These are phyloP conservation scores for Polydrusus cervinus DNA, from an alignment of 2,888 invertebrate genomes.

Conservation along the genomic window DNA sequence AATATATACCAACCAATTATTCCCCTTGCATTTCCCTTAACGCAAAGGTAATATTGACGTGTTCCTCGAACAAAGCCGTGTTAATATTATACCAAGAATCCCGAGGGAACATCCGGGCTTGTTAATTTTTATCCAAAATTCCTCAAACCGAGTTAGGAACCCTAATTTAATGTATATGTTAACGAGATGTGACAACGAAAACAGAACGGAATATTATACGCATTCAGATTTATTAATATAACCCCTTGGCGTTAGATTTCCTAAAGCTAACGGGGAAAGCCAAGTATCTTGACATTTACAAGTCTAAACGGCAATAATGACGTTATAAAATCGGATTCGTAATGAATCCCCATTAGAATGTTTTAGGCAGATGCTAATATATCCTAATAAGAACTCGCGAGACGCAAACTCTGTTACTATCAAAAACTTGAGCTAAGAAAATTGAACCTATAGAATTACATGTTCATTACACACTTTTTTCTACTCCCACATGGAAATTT, in stretches of 20 bases:
- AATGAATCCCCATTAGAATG: slow-evolving; percentile 42
- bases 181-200: slow-evolving; percentile 38
- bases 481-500: too few species aligned
- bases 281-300: slow-evolving; percentile 43
- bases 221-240: slow-evolving; percentile 37
- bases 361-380: slow-evolving; percentile 39
- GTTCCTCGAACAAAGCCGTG: slow-evolving; percentile 17
- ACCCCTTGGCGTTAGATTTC: slow-evolving; percentile 25
- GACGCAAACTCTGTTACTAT: slow-evolving; percentile 9
- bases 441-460: too few species aligned
- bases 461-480: too few species aligned
- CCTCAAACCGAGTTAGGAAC: slow-evolving; percentile 13
- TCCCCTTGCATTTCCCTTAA: background rate
- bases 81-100: slow-evolving; percentile 14
- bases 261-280: slow-evolving; percentile 32
- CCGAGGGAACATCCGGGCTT: slow-evolving; percentile 3
- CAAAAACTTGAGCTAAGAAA: background rate
- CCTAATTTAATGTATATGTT: slow-evolving; percentile 33
- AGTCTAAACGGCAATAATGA: slow-evolving; percentile 35
- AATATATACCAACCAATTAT: slow-evolving; percentile 9
- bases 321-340: slow-evolving; percentile 40
- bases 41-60: slow-evolving; percentile 21
- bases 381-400: slow-evolving; percentile 23
- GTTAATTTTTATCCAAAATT: slow-evolving; percentile 29
- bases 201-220: slow-evolving; percentile 35